Evolutionary conservation across 2,113 vertebrate species (phyloP).

Genomic region (Lampris megalopsis): DNA sequence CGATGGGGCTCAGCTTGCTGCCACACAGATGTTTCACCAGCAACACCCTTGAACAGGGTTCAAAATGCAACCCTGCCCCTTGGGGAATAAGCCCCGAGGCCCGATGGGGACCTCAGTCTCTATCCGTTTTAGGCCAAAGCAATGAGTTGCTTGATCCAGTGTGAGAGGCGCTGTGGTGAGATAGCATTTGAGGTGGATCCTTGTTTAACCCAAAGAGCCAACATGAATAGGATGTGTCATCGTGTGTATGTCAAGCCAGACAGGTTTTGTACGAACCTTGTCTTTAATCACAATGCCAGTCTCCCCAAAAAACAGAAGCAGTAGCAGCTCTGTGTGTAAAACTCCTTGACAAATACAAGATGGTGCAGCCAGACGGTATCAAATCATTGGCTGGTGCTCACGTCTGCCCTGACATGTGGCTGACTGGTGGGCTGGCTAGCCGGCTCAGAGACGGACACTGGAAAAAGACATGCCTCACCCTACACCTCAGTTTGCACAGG

Average conservation of each 20-base stretch:
- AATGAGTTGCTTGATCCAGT: too few relatives aligned
- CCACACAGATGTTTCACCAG: too few relatives aligned
- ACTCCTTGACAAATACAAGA: constrained; percentile 5
- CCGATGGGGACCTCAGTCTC: too few relatives aligned
- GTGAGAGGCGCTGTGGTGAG: too few relatives aligned
- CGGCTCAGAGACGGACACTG: constrained; percentile 32
- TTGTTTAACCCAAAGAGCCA: not conserved
- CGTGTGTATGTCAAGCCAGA: constrained; percentile 2
- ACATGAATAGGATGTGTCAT: constrained; percentile 13
- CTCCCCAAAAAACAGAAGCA: constrained; percentile 23
- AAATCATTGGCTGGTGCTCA: constrained; percentile 18
- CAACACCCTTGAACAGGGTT: too few relatives aligned
- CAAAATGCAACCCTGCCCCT: too few relatives aligned
- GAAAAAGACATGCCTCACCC: constrained; percentile 39
- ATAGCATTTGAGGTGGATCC: not conserved
- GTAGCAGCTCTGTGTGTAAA: constrained; percentile 13
- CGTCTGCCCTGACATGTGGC: constrained; percentile 27
- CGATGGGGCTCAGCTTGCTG: too few relatives aligned
- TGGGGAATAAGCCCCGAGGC: too few relatives aligned
- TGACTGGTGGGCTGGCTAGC: constrained; percentile 7
- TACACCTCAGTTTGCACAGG: constrained; percentile 46
- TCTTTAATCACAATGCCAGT: constrained; percentile 27
- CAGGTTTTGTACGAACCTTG: constrained; percentile 5
- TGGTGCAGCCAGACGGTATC: constrained; percentile 6
- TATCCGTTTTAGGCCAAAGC: too few relatives aligned